phyloP scores from a whole-genome alignment of 2,888 invertebrate genomes.

The Campaea margaritaria region DNA sequence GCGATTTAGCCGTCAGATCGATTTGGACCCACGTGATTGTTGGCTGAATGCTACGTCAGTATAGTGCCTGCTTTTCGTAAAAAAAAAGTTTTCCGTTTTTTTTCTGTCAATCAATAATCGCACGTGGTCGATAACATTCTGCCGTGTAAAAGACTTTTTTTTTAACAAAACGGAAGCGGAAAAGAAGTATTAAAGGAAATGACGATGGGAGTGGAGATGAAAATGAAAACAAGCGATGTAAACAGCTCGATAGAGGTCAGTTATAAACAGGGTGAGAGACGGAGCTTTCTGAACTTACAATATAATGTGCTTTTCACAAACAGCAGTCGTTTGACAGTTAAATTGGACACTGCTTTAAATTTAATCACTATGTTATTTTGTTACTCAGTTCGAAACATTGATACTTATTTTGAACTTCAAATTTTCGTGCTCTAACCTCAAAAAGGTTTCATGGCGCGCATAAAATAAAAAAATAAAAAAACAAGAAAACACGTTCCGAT shows the following conservation, averaged over 20 bases:
- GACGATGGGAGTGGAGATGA: slow-evolving; percentile 56
- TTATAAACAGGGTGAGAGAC: slow-evolving; percentile 50
- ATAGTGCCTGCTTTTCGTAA: slow-evolving; percentile 46
- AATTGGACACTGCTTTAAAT: background rate
- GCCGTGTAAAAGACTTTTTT: slow-evolving; percentile 22
- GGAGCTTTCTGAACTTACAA: slow-evolving; percentile 33
- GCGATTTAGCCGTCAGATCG: slow-evolving; percentile 70
- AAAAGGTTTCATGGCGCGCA: background rate
- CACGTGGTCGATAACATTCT: slow-evolving; percentile 31
- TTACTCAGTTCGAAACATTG: background rate
- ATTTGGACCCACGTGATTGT: slow-evolving; percentile 71
- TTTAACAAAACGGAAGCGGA: slow-evolving; percentile 25
- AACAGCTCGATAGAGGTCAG: slow-evolving; percentile 76
- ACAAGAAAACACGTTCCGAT: no score
- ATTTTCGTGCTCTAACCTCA: background rate
- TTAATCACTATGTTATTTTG: background rate
- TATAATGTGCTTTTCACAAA: slow-evolving; percentile 23
- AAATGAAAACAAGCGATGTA: slow-evolving; percentile 71
- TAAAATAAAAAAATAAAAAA: background rate
- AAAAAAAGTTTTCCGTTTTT: slow-evolving; percentile 28
- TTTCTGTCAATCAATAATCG: slow-evolving; percentile 12
- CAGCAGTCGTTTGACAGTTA: background rate
- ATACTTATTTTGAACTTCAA: no score
- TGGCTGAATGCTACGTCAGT: slow-evolving; percentile 53
- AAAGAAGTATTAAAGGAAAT: slow-evolving; percentile 43